Conservation (phyloP, 2,888 invertebrate species). For the Melinaea menophilus region DNA sequence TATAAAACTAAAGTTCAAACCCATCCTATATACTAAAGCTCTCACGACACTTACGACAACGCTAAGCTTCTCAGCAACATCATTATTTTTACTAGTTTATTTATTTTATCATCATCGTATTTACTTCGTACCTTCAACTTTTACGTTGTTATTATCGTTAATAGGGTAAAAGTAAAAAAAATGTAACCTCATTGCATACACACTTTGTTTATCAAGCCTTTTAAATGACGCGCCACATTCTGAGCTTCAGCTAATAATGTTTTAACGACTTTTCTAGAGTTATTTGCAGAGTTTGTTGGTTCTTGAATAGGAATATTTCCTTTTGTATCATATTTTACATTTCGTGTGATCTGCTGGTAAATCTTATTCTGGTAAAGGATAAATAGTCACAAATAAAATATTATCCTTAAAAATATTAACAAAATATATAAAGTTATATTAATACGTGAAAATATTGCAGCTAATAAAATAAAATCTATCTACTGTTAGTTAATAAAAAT, state of each 20-base stretch:
- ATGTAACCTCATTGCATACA: background rate
- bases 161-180: too few species aligned
- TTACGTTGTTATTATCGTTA: too few species aligned
- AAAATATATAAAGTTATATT: background rate
- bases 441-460: background rate
- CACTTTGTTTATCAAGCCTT: slow-evolving; percentile 48
- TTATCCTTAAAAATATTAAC: too few species aligned
- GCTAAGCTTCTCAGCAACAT: too few species aligned
- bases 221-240: slow-evolving; percentile 41
- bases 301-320: slow-evolving; percentile 20
- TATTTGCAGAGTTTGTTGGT: slow-evolving; percentile 16
- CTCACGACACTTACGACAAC: too few species aligned
- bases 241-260: slow-evolving; percentile 43
- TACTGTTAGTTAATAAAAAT: too few species aligned
- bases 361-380: slow-evolving; percentile 18
- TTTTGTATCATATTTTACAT: slow-evolving; percentile 24
- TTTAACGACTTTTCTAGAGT: slow-evolving; percentile 47
- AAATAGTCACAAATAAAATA: background rate
- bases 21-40: too few species aligned
- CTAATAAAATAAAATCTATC: too few species aligned
- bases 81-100: too few species aligned
- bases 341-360: slow-evolving; percentile 14
- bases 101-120: too few species aligned
- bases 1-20: background rate
- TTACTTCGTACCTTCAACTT: too few species aligned